A percentile compares a stretch with the other conserved stretches of the same genome.
These are phyloP conservation scores for Diarsia dahlii DNA, from an alignment of 2,888 invertebrate genomes.

Conservation along the genomic window DNA sequence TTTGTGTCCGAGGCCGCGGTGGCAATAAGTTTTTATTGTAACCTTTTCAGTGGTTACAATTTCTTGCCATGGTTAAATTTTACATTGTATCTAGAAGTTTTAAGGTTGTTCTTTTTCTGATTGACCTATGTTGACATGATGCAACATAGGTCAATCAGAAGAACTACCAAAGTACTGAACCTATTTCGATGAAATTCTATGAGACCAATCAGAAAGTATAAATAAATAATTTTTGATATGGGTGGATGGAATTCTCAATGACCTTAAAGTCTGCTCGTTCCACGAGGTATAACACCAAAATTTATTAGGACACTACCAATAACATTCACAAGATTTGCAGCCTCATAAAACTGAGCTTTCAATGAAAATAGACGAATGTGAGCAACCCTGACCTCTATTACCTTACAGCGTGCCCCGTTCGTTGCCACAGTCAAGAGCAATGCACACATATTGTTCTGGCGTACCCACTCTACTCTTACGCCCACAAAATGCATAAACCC, in stretches of 20 bases:
- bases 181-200: too few relatives aligned
- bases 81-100: too few relatives aligned
- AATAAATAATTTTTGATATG: too few relatives aligned
- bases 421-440: conserved; percentile 50
- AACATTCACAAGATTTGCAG: conserved; percentile 30
- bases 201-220: too few relatives aligned
- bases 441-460: conserved; percentile 38
- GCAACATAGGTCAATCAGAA: too few relatives aligned
- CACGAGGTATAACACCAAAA: background rate
- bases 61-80: too few relatives aligned
- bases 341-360: conserved; percentile 30
- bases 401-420: conserved; percentile 29
- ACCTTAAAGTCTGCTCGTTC: background rate
- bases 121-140: too few relatives aligned
- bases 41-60: too few relatives aligned
- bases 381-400: conserved; percentile 47
- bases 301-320: background rate
- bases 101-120: too few relatives aligned
- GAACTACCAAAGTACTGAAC: too few relatives aligned
- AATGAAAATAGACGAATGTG: conserved; percentile 14
- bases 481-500: conserved; percentile 34
- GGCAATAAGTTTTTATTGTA: too few relatives aligned
- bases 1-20: too few relatives aligned
- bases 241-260: background rate
- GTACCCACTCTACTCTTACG: background rate